These are phyloP conservation scores for Hyles vespertilio DNA, from an alignment of 1,140 invertebrate species.

Conservation along the genomic window DNA sequence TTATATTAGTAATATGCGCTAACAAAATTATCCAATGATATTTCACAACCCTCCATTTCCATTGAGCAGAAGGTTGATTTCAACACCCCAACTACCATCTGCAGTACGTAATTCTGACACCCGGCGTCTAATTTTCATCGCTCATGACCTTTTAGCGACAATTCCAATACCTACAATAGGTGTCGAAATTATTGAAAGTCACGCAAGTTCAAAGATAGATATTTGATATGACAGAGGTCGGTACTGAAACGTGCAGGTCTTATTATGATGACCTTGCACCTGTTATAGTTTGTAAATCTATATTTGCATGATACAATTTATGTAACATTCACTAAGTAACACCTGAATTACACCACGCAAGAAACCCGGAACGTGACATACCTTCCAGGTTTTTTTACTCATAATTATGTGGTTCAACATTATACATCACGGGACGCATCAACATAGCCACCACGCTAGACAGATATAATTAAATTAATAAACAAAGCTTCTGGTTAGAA, in stretches of 20 bases:
- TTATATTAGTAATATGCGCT: conserved; percentile 56
- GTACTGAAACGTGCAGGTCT: conserved; percentile 1
- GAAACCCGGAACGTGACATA: too few relatives aligned
- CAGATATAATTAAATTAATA: too few relatives aligned
- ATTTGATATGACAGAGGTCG: conserved; percentile 18
- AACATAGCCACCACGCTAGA: too few relatives aligned
- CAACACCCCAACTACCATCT: conserved; percentile 56
- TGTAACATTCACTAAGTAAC: too few relatives aligned
- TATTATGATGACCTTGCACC: neutral
- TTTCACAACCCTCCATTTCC: conserved; percentile 53
- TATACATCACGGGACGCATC: too few relatives aligned
- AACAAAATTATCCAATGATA: conserved; percentile 57
- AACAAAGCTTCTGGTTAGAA: too few relatives aligned
- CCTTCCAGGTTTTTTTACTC: too few relatives aligned
- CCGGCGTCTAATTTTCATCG: conserved; percentile 44
- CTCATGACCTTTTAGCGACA: conserved; percentile 43
- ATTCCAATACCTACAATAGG: conserved; percentile 4
- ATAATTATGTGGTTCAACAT: too few relatives aligned
- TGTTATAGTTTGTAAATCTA: neutral
- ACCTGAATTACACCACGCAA: too few relatives aligned
- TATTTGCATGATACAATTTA: too few relatives aligned
- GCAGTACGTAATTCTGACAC: conserved; percentile 40
- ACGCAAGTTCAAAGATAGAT: conserved; percentile 42
- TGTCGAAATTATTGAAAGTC: conserved; percentile 15
- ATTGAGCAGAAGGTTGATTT: conserved; percentile 56